phyloP scores from a whole-genome alignment of 2,113 vertebrate genomes.

The Lophura nycthemera region DNA sequence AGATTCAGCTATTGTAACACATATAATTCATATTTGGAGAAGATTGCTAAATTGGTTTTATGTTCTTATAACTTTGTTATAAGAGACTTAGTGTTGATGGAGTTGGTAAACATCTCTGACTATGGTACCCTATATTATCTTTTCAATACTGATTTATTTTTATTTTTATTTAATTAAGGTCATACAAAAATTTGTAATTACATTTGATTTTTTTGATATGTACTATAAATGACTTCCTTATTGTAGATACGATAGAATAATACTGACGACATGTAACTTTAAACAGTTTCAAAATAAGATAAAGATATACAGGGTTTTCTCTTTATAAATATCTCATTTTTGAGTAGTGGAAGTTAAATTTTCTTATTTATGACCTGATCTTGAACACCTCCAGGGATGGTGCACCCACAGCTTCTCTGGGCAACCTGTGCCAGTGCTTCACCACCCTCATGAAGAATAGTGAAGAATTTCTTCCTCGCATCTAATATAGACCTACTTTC shows the following conservation, averaged over 20 bases:
- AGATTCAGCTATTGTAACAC: not conserved
- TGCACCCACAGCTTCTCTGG: not conserved
- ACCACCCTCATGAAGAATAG: not conserved
- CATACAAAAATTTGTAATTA: not conserved
- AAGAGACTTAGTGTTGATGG: not conserved
- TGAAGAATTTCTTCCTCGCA: not conserved
- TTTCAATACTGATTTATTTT: conserved; percentile 6
- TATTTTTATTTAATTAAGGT: not conserved
- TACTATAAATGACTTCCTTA: not conserved
- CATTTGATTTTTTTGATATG: not conserved
- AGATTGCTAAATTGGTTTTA: not conserved
- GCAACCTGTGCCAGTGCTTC: not conserved
- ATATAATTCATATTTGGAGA: not conserved
- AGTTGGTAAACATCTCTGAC: not conserved
- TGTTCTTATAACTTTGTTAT: not conserved
- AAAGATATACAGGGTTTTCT: not conserved
- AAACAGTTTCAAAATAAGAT: not conserved
- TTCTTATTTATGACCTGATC: not conserved
- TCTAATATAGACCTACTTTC: not conserved
- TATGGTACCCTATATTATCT: not conserved
- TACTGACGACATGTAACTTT: not conserved
- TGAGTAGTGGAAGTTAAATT: not conserved
- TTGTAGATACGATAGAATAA: not conserved
- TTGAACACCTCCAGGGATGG: not conserved
- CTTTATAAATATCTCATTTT: not conserved